phyloP scores from a whole-genome alignment of 2,797 vertebrate genomes.

The Spinus pinus region DNA sequence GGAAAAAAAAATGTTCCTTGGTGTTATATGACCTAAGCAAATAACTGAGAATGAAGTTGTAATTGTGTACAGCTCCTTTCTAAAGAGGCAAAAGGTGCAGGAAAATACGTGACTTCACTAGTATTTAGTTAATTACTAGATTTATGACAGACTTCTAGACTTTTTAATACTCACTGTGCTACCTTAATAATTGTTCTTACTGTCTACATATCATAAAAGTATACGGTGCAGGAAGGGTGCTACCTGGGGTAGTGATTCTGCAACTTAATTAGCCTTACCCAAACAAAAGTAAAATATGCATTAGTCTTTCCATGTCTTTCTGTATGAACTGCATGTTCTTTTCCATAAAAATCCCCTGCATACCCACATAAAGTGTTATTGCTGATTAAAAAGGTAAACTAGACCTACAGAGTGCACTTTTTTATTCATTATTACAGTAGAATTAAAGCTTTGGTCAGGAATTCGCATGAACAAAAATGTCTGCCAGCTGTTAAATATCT shows the following conservation, averaged over 20 bases:
- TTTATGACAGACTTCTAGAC: not conserved
- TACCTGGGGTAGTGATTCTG: not conserved
- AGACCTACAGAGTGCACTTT: not conserved
- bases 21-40: not conserved
- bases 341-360: accelerated
- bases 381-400: not conserved
- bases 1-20: accelerated
- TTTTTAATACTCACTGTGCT: not conserved
- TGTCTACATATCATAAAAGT: not conserved
- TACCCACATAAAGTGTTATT: not conserved
- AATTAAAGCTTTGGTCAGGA: not conserved
- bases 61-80: not conserved
- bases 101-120: accelerated
- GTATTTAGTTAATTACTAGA: not conserved
- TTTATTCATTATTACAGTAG: not conserved
- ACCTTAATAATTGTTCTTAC: not conserved
- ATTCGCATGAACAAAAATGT: accelerated
- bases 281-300: not conserved
- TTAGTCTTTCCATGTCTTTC: not conserved
- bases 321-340: accelerated
- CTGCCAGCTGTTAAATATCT: not conserved
- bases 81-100: accelerated
- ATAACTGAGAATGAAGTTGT: not conserved
- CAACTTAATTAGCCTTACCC: not conserved
- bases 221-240: not conserved